Percentiles rank a stretch among this genome's conserved stretches.
Conservation (phyloP, 2,113 vertebrate genomes). For the Harpagus bidentatus region DNA sequence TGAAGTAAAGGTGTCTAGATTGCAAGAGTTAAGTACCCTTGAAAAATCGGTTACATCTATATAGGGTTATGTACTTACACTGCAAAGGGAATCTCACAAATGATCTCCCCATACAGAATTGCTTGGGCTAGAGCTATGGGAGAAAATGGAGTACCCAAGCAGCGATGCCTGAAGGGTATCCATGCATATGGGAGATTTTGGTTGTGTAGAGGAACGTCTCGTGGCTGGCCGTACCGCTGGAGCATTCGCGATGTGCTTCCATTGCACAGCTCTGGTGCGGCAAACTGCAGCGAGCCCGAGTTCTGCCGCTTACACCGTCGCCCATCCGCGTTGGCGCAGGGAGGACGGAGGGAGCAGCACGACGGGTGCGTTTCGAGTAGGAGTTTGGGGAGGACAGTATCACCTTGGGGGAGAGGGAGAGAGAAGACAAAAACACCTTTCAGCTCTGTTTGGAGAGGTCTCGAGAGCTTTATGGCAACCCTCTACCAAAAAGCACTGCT, state of each 20-base stretch:
- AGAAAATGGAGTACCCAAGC: background rate
- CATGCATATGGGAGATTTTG: accelerated
- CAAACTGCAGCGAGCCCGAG: background rate
- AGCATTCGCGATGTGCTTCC: background rate
- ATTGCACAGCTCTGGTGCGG: accelerated
- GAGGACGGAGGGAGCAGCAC: accelerated
- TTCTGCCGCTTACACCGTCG: background rate
- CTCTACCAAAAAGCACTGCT: background rate
- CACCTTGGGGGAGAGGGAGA: background rate
- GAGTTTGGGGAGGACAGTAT: background rate
- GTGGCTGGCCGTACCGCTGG: background rate
- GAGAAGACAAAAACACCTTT: background rate
- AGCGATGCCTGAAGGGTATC: background rate
- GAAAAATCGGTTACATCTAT: background rate
- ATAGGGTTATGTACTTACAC: accelerated
- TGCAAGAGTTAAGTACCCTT: background rate
- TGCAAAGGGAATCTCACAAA: background rate
- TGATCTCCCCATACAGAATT: background rate
- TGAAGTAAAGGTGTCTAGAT: background rate
- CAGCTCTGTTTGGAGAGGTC: background rate
- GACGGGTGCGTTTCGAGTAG: accelerated
- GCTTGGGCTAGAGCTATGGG: background rate
- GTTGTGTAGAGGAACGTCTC: accelerated
- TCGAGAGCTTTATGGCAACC: background rate
- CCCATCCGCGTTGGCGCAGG: too few relatives aligned